Conservation (phyloP, 2,888 invertebrate species). For the Dynastes grantii region DNA sequence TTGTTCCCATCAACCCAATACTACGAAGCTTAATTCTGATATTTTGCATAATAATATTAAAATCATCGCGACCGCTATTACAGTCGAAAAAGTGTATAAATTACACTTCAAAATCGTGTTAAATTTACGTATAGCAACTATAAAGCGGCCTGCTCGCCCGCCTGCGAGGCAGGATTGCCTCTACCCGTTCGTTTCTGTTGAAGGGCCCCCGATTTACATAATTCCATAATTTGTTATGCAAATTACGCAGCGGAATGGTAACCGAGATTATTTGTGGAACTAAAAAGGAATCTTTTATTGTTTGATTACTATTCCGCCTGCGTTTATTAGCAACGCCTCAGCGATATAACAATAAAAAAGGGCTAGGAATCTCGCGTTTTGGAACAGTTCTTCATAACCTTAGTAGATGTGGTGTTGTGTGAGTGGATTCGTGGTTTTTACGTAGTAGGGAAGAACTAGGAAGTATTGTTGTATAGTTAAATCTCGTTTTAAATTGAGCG, state of each 20-base stretch:
- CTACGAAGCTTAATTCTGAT: neutral
- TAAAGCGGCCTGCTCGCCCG: neutral
- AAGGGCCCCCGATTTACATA: constrained; percentile 17
- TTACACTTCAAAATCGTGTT: constrained; percentile 26
- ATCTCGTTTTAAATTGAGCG: too few relatives aligned
- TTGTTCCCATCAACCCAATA: neutral
- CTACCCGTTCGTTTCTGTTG: constrained; percentile 5
- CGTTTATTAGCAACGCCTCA: neutral
- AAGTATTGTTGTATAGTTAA: too few relatives aligned
- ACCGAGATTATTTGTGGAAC: constrained; percentile 7
- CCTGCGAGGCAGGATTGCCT: neutral
- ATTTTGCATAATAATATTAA: constrained; percentile 11
- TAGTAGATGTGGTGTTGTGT: too few relatives aligned
- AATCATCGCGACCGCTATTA: neutral
- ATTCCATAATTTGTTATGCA: constrained; percentile 30
- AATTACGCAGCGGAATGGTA: constrained; percentile 12
- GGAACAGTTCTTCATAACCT: neutral
- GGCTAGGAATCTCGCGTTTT: neutral
- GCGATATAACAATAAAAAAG: neutral
- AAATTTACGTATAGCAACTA: neutral
- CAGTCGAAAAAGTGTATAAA: constrained; percentile 3
- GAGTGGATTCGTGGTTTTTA: too few relatives aligned
- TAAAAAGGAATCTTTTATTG: constrained; percentile 18
- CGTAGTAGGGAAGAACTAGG: too few relatives aligned
- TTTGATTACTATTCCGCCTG: constrained; percentile 7